phyloP scores from a whole-genome alignment of 2,888 invertebrate species.

The Operophtera brumata region DNA sequence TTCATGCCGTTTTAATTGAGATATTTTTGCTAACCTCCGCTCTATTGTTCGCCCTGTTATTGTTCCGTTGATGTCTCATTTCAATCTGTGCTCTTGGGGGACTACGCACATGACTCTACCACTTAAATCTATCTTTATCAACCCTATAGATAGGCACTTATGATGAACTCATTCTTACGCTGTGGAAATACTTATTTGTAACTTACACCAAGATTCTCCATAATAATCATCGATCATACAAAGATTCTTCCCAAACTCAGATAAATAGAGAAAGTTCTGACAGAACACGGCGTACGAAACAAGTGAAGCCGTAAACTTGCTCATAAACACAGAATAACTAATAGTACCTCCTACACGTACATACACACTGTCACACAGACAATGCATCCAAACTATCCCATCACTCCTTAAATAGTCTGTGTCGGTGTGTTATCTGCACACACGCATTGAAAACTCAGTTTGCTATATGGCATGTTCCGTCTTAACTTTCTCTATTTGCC shows the following conservation, averaged over 20 bases:
- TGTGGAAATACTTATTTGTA: background rate
- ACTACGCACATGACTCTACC: conserved; percentile 12
- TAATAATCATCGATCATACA: background rate
- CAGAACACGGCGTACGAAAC: no score
- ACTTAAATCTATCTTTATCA: conserved; percentile 8
- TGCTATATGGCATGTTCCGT: no score
- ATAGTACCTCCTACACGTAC: no score
- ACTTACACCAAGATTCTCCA: background rate
- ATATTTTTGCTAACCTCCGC: conserved; percentile 36
- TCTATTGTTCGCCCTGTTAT: conserved; percentile 30
- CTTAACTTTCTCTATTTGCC: no score
- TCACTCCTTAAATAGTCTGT: no score
- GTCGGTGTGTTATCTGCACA: no score
- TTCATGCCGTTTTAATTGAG: conserved; percentile 36
- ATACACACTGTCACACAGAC: no score
- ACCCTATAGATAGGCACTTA: background rate
- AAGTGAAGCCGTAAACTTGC: no score
- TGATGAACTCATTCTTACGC: background rate
- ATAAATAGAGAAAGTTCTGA: no score
- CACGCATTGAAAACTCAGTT: no score
- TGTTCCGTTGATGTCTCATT: conserved; percentile 27
- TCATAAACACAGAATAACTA: no score
- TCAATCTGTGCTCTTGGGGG: conserved; percentile 23
- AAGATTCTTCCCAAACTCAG: background rate
- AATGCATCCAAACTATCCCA: no score